phyloP scores from a whole-genome alignment of 2,113 vertebrate species.

The Hemibagrus wyckioides region DNA sequence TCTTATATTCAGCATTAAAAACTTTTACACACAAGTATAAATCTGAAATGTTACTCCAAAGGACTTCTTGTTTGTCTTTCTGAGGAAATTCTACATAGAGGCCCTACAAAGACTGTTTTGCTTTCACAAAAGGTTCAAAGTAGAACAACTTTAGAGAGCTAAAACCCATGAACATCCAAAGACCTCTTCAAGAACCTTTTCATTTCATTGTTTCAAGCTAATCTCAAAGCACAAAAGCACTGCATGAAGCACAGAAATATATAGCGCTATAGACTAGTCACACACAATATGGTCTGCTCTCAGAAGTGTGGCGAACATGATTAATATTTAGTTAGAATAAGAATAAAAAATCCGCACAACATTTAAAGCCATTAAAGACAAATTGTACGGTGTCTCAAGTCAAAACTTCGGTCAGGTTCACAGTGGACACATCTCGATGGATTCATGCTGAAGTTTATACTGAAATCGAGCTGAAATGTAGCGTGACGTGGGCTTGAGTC shows the following conservation, averaged over 20 bases:
- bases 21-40: not conserved
- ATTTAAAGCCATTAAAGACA: not conserved
- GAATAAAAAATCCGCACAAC: not conserved
- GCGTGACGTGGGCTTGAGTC: not conserved
- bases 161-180: not conserved
- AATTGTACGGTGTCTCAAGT: not conserved
- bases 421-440: not conserved
- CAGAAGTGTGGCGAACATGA: not conserved
- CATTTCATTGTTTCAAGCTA: not conserved
- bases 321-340: not conserved
- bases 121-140: not conserved
- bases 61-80: not conserved
- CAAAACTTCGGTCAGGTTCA: not conserved
- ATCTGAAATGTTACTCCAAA: not conserved
- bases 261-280: not conserved
- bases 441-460: no score
- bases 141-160: not conserved
- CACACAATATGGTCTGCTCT: not conserved
- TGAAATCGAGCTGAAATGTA: not conserved
- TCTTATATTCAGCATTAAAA: not conserved
- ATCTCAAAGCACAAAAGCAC: conserved; percentile 2
- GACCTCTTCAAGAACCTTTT: not conserved
- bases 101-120: not conserved
- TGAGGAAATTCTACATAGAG: not conserved
- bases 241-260: not conserved